A percentile compares a stretch with the other conserved stretches of the same genome.
These are phyloP conservation scores for Amblyteles armatorius DNA, from an alignment of 2,888 invertebrate genomes.

Conservation along the genomic window DNA sequence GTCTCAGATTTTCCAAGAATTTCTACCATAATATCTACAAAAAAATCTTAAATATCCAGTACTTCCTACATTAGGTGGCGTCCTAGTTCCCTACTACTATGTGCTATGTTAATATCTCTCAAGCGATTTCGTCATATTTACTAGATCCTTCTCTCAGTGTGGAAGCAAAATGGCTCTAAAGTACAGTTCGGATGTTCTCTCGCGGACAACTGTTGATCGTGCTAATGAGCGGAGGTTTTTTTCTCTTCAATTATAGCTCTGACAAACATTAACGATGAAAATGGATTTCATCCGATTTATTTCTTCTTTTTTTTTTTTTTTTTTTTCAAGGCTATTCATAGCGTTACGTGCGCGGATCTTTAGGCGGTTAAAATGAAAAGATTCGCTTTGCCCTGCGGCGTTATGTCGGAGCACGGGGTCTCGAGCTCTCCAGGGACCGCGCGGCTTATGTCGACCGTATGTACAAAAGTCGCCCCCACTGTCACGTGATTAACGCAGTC, in stretches of 20 bases:
- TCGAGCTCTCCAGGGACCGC: slow-evolving; percentile 1
- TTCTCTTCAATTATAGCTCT: background rate
- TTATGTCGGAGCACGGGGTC: slow-evolving; percentile 20
- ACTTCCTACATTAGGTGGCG: too few relatives aligned
- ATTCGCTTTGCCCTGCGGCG: background rate
- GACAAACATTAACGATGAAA: background rate
- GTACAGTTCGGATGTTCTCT: background rate
- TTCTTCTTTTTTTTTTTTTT: background rate
- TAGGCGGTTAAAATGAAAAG: slow-evolving; percentile 21
- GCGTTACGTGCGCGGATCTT: background rate
- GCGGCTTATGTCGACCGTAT: slow-evolving; percentile 61
- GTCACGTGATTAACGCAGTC: slow-evolving; percentile 78
- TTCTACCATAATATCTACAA: too few relatives aligned
- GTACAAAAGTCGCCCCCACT: slow-evolving; percentile 71
- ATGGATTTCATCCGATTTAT: background rate
- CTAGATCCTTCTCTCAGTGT: too few relatives aligned
- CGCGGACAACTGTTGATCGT: too few relatives aligned
- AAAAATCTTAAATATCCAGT: too few relatives aligned
- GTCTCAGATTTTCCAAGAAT: too few relatives aligned
- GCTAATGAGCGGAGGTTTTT: too few relatives aligned
- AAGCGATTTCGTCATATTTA: too few relatives aligned
- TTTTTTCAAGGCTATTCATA: background rate
- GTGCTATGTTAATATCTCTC: too few relatives aligned
- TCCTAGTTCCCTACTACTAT: too few relatives aligned
- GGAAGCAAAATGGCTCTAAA: background rate